Conservation (phyloP, 2,113 vertebrate species). For the Glaucomys volans region DNA sequence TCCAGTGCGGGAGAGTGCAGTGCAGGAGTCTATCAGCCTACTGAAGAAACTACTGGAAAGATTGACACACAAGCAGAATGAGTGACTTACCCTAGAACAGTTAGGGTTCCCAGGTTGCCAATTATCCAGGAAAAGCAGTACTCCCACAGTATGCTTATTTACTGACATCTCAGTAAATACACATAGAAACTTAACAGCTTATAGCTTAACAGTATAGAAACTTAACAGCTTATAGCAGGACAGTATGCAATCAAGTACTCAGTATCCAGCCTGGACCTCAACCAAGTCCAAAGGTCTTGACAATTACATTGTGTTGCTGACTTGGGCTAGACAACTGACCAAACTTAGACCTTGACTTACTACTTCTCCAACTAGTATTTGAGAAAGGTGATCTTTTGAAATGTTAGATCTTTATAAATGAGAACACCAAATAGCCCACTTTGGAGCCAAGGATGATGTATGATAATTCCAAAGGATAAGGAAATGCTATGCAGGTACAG, state of each 20-base stretch:
- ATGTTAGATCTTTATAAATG: slow-evolving; percentile 17
- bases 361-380: neutral
- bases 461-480: too few species aligned
- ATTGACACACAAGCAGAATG: neutral
- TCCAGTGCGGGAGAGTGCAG: too few species aligned
- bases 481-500: neutral
- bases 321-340: neutral
- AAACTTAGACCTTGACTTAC: slow-evolving; percentile 2
- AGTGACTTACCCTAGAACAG: too few species aligned
- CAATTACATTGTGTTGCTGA: neutral
- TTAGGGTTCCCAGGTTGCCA: neutral
- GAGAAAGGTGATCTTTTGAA: neutral
- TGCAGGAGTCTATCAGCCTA: neutral
- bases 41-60: neutral
- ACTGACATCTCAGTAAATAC: neutral
- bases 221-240: neutral
- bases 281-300: neutral
- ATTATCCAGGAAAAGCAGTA: neutral
- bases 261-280: neutral
- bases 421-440: neutral
- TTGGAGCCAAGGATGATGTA: neutral
- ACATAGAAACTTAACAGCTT: neutral
- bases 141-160: neutral
- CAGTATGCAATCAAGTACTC: neutral
- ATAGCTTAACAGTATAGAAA: neutral